Base-by-base conservation (phyloP, 2,113 vertebrate species). In the Sinosuthora webbiana region DNA sequence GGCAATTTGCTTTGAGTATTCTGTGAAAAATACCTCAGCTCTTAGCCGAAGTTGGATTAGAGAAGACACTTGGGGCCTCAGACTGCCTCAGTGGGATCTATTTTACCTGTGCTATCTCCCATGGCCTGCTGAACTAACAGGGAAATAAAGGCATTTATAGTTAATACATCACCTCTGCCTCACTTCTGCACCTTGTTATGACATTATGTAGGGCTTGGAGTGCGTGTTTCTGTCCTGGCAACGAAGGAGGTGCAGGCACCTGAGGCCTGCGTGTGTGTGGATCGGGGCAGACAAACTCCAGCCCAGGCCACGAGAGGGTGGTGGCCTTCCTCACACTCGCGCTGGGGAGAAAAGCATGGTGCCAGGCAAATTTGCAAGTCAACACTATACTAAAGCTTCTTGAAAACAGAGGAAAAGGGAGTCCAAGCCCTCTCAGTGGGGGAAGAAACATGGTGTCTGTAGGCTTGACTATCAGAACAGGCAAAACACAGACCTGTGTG, bases 231-330 rank as follows among this genome's bases (percentile, higher is more conserved):
- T 84, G 69, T 78, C 11, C n/a, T 67, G 76, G 9, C 28, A 49
- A 0, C 3, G 17, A 41, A 17, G 23, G 63, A 64, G 9, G 7
- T 5, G 15, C 3, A 11, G 33, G 25, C 31, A 24, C 50, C 39
- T 2, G 7, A 78, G 63, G 22, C 0, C 1, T 11, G 9, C 1
- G 1, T 1, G 4, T 6, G 31, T 11, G 17, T 56, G 5, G 10
- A 21, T 28, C 49, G 24, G 23, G 19, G 41, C 57, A 92, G n/a
- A 23, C 2, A 45, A 57, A 44, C 11, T 44, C 27, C 50, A 87
- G 25, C 30, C 30, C 23, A 12, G 28, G 13, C 27, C 9, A 0
- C 27, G 56, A 52, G 30, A 49, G 17, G 17, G 3, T 23, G 2
- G 13, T 15, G n/a, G 18, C 28, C 15, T 65, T 53, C 55, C n/a